Base-by-base conservation (phyloP, 2,797 vertebrate genomes). In the Acanthiza pusilla region DNA sequence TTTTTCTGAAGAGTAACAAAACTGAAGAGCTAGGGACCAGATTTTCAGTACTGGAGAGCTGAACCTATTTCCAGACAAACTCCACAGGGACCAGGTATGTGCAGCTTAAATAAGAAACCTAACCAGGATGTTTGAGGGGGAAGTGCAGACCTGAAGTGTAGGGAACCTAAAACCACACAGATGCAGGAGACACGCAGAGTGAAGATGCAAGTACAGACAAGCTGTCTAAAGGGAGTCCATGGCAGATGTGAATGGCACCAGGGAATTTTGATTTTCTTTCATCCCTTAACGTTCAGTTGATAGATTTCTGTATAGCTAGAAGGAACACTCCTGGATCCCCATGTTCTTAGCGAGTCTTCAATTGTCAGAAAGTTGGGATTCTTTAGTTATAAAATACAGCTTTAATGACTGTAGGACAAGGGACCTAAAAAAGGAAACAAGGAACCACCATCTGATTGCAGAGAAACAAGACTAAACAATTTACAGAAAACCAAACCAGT, bases 391-490 rank as follows among this genome's bases (percentile, higher is more conserved):
- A 32, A 79, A 51, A 78, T 85, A 30, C 38, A 84, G 34, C 18
- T 88, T 85, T 86, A 70, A 51, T 48, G 54, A 60, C 43, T 38
- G 26, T 18, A 77, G 79, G 73, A 65, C 54, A 66, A 73, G 62
- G 42, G 38, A 42, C 22, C 36, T 76, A 66, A 93, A 88, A 20
- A 80, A 89, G 58, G 82, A 54, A 61, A 70, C 22, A 50, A 70
- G 51, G 45, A 83, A 38, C 16, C 19, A 68, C 50, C n/a, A 29
- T 34, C 71, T 72, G 54, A 93, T 20, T 45, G 54, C 68, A 73
- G 45, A 84, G 82, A 75, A 85, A 38, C 15, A 27, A 95, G 66
- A 92, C 63, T 74, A 91, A 95, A 90, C 50, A 79, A 57, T 72
- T 81, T 84, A 93, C 21, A 76, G 58, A 72, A 95, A 51, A 10